phyloP scores from a whole-genome alignment of 2,113 vertebrate genomes.

The Microcebus ravelobensis region DNA sequence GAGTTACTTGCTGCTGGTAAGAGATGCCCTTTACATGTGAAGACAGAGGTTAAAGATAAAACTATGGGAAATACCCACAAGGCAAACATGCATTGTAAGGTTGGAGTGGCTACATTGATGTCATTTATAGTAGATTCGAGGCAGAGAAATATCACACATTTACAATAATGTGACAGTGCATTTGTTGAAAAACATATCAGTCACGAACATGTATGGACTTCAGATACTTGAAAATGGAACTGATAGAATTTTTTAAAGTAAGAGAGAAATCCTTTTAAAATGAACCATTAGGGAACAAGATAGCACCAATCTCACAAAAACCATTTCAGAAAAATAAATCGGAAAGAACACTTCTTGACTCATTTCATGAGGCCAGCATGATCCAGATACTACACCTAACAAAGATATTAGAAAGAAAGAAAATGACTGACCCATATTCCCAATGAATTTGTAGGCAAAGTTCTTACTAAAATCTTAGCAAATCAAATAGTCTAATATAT shows the following conservation, averaged over 20 bases:
- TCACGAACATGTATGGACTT: not conserved
- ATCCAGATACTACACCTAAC: not conserved
- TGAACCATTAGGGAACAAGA: not conserved
- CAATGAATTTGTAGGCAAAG: not conserved
- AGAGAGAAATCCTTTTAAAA: not conserved
- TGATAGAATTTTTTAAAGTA: not conserved
- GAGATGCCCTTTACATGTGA: not conserved
- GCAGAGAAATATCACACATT: not conserved
- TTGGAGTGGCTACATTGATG: too few species aligned
- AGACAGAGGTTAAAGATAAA: not conserved
- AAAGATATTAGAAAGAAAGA: not conserved
- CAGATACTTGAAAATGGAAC: not conserved
- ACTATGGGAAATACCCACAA: rapidly evolving
- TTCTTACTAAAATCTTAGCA: not conserved
- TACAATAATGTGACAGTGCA: rapidly evolving
- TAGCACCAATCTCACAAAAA: not conserved
- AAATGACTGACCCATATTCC: not conserved
- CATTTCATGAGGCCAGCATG: not conserved
- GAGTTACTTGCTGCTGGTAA: rapidly evolving
- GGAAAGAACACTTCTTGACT: not conserved
- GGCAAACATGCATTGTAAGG: rapidly evolving
- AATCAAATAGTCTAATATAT: not conserved
- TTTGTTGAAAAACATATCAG: not conserved
- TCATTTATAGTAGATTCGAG: rapidly evolving
- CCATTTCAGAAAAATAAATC: not conserved